Evolutionary conservation across 2,888 invertebrate species (phyloP), one percentile per base, ranked within the genome.

Genomic region (Tinea pellionella): DNA sequence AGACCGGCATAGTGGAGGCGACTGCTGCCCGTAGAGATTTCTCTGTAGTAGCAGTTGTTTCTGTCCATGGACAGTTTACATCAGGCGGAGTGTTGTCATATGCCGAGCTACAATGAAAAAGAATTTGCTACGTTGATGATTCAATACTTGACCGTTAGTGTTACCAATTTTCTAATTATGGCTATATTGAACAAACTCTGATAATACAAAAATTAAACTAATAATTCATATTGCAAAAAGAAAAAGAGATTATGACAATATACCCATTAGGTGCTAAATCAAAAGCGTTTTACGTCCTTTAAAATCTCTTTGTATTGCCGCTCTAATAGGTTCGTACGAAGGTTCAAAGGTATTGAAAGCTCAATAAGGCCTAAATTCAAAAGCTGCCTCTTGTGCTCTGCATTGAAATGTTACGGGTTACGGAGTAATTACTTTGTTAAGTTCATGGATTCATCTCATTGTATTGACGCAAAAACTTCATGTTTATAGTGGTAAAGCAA

Each of bases 231-330:
- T 24, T 24, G n/a, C 6, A 24, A 24, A 24, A 24, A 24, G 24
- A 37, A 37, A 37, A 37, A 37, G 9, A 37, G 2, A 24, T 3
- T 24, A 3, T 9, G n/a, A 37, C 9, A 37, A 37, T 37, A 37
- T n/a, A 2, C 37, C 9, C 37, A 37, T 37, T 37, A 13, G 47
- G 16, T 15, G 47, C 47, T 47, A 53, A 24, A 19, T 24, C 16
- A 53, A 2, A 12, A 18, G 24, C 12, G 53, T 19, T 18, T 8
- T 16, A 12, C 9, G 2, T 24, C 75, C 75, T 72, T 42, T 70
- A 76, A 78, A 80, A 77, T 74, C 70, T 82, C 84, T 86, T 86
- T 86, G 86, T 81, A 78, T 79, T 85, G 81, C 86, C 85, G 80
- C 80, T 78, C 74, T 76, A 79, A 66, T 80, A 77, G 78, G 74